Evolutionary conservation across 2,113 vertebrate species (phyloP).

Genomic region (Syngnathus floridae): DNA sequence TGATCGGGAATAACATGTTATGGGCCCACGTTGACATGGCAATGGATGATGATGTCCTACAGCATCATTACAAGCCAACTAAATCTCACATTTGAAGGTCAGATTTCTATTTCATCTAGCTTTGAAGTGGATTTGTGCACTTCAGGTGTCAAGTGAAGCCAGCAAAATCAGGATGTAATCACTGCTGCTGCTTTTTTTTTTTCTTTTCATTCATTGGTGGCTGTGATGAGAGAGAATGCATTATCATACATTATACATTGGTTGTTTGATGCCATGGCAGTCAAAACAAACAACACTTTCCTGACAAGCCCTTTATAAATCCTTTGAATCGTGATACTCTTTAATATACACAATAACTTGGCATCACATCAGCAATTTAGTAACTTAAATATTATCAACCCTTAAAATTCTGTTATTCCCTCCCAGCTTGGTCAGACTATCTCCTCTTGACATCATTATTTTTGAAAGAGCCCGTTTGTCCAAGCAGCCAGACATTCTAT

Average conservation of each 20-base stretch:
- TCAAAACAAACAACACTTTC: slow-evolving; percentile 1
- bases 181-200: neutral
- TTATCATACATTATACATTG: slow-evolving; percentile 8
- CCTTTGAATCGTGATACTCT: neutral
- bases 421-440: neutral
- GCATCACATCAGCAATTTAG: neutral
- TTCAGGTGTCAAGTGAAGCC: neutral
- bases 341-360: neutral
- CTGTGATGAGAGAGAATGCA: slow-evolving; percentile 2
- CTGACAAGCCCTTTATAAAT: neutral
- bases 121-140: neutral
- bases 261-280: neutral
- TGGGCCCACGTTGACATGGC: no score
- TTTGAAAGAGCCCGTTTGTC: neutral
- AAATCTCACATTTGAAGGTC: neutral
- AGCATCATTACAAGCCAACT: neutral
- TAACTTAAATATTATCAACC: neutral
- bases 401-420: neutral
- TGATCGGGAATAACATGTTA: no score
- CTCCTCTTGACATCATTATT: neutral
- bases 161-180: slow-evolving; percentile 5
- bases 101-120: neutral
- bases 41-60: neutral
- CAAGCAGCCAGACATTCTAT: neutral
- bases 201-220: no score